Base-by-base conservation (phyloP, 2,888 invertebrate species). In the Drosophila rubida region DNA sequence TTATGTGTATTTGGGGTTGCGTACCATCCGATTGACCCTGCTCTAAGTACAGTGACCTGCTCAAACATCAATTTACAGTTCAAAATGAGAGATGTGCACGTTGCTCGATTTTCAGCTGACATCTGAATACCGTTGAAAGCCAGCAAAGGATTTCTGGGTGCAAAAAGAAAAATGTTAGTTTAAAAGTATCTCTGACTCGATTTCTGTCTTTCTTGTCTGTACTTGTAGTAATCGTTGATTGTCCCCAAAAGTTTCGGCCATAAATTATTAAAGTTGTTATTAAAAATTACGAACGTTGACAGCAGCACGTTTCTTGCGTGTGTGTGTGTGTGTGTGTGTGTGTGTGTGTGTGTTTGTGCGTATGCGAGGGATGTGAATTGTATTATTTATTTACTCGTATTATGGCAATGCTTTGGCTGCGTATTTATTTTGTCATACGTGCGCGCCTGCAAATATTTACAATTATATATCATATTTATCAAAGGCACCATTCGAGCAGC, bases 371-470 rank as follows among this genome's bases (percentile, higher is more conserved):
- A 46, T 59, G 58, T 62, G 45, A 53, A 13, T 59, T 55, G 19
- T 41, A 55, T 69, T 69, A 66, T 78, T 79, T 69, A 71, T 71
- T 68, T 65, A 62, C 62, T 64, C 61, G 32, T 63, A 65, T 64
- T 60, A 57, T 60, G 61, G 53, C 70, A 50, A 35, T 75, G 35
- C 59, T 42, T 62, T 39, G 50, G 39, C 45, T 25, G 30, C 41
- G 49, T 76, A 80, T 82, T 81, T 85, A 65, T 69, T 82, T 72
- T 80, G 78, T 66, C 77, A 80, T 76, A 78, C 84, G 86, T 83
- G 80, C 61, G 65, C 54, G 42, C 42, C 54, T 45, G 51, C 74
- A 74, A 75, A 74, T 74, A 74, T 74, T 78, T 75, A 62, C 80
- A 78, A 80, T 85, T 85, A 79, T 68, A 77, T 82, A 83, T 83